Evolutionary conservation across 2,797 vertebrate species (phyloP).

Genomic region (Diplodus sargus): DNA sequence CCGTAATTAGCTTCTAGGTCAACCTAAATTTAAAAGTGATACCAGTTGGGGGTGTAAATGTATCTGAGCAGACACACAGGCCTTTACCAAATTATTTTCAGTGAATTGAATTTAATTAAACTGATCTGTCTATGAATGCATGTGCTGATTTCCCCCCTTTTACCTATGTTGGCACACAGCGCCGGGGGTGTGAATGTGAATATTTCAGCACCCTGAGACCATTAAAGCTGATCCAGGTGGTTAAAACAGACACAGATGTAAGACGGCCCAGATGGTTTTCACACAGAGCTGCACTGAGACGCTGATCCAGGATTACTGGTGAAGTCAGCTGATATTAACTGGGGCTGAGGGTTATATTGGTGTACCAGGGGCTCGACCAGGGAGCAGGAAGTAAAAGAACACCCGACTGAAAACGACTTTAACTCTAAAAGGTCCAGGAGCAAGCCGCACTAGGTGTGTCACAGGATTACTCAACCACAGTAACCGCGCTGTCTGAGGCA

Average conservation of each 20-base stretch:
- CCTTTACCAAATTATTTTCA: no score
- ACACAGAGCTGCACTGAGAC: not conserved
- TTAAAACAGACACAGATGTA: slow-evolving; percentile 3
- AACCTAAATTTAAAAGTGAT: not conserved
- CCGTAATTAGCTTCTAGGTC: slow-evolving; percentile 21
- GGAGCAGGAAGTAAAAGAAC: not conserved
- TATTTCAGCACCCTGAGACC: not conserved
- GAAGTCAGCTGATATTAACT: slow-evolving; percentile 12
- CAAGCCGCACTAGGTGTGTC: accelerated
- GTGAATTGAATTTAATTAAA: no score
- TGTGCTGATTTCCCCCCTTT: not conserved
- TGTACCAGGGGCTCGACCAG: not conserved
- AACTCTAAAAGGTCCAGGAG: not conserved
- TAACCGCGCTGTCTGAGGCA: slow-evolving; percentile 13
- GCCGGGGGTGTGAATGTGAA: not conserved
- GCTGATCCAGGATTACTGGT: slow-evolving; percentile 23
- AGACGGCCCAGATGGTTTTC: slow-evolving; percentile 24
- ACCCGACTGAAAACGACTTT: not conserved
- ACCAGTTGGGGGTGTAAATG: not conserved
- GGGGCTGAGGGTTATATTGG: not conserved
- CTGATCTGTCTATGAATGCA: no score
- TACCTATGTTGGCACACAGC: slow-evolving; percentile 20
- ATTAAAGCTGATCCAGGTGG: not conserved
- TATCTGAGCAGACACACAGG: no score
- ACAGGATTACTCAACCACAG: slow-evolving; percentile 2